Conservation (phyloP, 2,888 invertebrate species). For the Cephus nigrinus region DNA sequence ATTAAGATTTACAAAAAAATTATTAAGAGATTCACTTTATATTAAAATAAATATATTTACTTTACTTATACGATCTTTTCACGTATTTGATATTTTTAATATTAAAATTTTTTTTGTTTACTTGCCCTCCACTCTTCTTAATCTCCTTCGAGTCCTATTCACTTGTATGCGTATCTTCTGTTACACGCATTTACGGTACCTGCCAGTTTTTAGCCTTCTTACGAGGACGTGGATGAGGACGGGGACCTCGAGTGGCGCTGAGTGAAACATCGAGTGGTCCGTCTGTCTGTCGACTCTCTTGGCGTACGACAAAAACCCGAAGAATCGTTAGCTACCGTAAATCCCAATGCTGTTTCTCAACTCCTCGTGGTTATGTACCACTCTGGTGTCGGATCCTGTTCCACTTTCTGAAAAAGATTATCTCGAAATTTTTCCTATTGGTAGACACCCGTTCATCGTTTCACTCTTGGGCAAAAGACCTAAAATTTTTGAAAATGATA, state of each 20-base stretch:
- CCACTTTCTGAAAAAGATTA: not conserved
- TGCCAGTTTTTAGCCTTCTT: not conserved
- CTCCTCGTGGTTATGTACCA: not conserved
- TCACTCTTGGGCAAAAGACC: not conserved
- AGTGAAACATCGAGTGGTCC: conserved; percentile 50
- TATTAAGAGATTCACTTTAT: not conserved
- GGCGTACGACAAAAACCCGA: conserved; percentile 41
- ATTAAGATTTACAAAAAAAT: not conserved
- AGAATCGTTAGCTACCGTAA: conserved; percentile 40
- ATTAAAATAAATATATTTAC: not conserved
- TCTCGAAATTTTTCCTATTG: not conserved
- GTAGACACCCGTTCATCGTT: not conserved
- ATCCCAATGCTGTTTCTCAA: not conserved
- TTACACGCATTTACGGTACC: not conserved
- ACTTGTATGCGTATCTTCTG: not conserved
- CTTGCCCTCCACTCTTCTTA: not conserved
- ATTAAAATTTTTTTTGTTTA: not conserved
- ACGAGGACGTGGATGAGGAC: not conserved
- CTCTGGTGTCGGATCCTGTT: not conserved
- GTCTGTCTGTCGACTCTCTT: conserved; percentile 27
- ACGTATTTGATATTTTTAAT: not conserved
- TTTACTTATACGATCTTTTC: not conserved
- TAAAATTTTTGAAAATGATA: not conserved
- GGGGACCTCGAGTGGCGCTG: conserved; percentile 36
- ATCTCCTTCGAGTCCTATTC: not conserved